Evolutionary conservation across 2,888 invertebrate genomes (phyloP).

Genomic region (Neelides folsomi): DNA sequence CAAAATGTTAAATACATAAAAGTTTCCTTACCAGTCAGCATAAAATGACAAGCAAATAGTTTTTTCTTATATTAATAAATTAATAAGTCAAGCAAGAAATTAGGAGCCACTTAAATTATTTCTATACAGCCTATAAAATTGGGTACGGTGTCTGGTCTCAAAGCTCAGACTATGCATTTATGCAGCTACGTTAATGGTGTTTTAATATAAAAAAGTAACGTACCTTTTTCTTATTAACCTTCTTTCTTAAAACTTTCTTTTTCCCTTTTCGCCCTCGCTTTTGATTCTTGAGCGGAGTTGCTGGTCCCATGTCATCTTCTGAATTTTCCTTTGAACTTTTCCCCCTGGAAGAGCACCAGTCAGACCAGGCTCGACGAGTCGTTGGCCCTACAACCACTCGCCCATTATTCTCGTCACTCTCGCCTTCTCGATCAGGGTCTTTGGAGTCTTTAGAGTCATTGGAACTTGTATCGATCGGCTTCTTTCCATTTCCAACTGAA

Average conservation of each 20-base stretch:
- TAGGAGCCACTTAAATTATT: too few relatives aligned
- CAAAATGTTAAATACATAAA: too few relatives aligned
- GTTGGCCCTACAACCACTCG: conserved; percentile 48
- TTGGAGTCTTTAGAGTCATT: conserved; percentile 37
- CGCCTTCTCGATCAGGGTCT: conserved; percentile 33
- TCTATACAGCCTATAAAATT: too few relatives aligned
- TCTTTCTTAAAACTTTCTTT: conserved; percentile 42
- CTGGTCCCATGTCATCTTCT: conserved; percentile 25
- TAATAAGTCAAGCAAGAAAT: too few relatives aligned
- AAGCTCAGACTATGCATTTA: too few relatives aligned
- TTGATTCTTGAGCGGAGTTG: neutral
- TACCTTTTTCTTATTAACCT: conserved; percentile 40
- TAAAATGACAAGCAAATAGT: too few relatives aligned
- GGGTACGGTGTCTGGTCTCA: too few relatives aligned
- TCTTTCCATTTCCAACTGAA: conserved; percentile 18
- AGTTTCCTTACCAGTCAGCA: too few relatives aligned
- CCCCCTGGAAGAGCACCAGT: conserved; percentile 40
- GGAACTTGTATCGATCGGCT: conserved; percentile 25
- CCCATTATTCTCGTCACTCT: conserved; percentile 35
- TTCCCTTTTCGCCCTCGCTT: conserved; percentile 33
- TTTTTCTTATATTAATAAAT: too few relatives aligned
- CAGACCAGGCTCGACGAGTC: conserved; percentile 61
- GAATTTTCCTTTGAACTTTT: conserved; percentile 41
- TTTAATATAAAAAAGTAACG: neutral
- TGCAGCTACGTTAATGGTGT: too few relatives aligned